phyloP scores from a whole-genome alignment of 2,888 invertebrate species.

The Actias luna region DNA sequence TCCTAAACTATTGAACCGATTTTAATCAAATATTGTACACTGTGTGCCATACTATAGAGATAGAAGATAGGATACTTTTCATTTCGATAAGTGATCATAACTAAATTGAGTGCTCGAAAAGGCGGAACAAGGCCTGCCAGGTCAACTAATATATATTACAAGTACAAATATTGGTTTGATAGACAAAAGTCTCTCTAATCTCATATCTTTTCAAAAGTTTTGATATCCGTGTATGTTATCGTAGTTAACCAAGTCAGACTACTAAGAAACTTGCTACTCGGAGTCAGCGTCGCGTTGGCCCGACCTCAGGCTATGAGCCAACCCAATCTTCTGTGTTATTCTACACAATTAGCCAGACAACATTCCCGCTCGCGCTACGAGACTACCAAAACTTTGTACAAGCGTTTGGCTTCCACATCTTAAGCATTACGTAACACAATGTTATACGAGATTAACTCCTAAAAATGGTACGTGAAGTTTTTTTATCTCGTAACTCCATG shows the following conservation, averaged over 20 bases:
- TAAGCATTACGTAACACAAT: neutral
- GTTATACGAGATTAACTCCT: slow-evolving; percentile 2
- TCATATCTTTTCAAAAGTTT: slow-evolving; percentile 25
- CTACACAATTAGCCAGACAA: slow-evolving; percentile 53
- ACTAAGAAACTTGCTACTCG: slow-evolving; percentile 49
- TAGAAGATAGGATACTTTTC: too few species aligned
- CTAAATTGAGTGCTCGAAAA: too few species aligned
- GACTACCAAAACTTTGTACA: slow-evolving; percentile 15
- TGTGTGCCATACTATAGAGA: too few species aligned
- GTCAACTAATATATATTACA: too few species aligned
- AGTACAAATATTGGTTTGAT: neutral
- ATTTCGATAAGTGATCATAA: too few species aligned
- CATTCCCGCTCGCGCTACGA: slow-evolving; percentile 22
- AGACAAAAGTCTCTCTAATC: neutral
- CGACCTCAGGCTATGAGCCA: slow-evolving; percentile 52
- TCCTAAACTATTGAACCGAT: too few species aligned
- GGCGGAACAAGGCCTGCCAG: too few species aligned
- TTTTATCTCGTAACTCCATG: neutral
- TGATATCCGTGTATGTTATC: slow-evolving; percentile 36
- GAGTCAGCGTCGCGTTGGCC: slow-evolving; percentile 40
- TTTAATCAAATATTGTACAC: too few species aligned
- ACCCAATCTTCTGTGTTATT: slow-evolving; percentile 60
- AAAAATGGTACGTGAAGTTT: neutral
- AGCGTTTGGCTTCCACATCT: slow-evolving; percentile 11
- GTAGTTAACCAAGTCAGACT: slow-evolving; percentile 43